phyloP scores from a whole-genome alignment of 2,888 invertebrate genomes.

The Aplocera efformata region DNA sequence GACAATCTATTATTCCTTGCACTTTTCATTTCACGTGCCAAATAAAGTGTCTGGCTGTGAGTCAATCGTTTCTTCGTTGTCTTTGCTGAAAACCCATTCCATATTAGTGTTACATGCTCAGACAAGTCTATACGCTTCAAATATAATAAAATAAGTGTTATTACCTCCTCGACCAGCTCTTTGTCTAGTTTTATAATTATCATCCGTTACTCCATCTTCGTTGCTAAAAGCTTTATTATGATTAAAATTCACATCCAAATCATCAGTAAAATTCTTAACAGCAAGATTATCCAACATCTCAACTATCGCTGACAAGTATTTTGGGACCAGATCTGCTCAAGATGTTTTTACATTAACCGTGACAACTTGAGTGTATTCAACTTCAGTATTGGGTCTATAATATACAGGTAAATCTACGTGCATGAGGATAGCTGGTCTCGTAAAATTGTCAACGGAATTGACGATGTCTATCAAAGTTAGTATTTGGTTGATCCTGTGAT shows the following conservation, averaged over 20 bases:
- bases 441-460: conserved; percentile 33
- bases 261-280: conserved; percentile 29
- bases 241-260: conserved; percentile 23
- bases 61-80: conserved; percentile 6
- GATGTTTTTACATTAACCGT: conserved; percentile 2
- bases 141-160: background rate
- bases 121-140: background rate
- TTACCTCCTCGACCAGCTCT: conserved; percentile 11
- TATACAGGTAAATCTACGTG: conserved; percentile 37
- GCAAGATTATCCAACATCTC: conserved; percentile 32
- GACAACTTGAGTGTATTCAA: conserved; percentile 5
- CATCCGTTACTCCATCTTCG: background rate
- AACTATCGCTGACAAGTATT: conserved; percentile 30
- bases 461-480: conserved; percentile 29
- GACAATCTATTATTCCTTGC: conserved; percentile 2
- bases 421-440: conserved; percentile 29
- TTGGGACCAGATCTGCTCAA: conserved; percentile 33
- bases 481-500: conserved; percentile 26
- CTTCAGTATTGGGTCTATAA: conserved; percentile 27
- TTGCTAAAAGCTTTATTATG: conserved; percentile 15
- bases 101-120: background rate
- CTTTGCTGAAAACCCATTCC: conserved; percentile 1
- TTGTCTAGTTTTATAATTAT: background rate
- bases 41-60: conserved; percentile 4
- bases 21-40: background rate